These are phyloP conservation scores for Actinemys pallida DNA, from an alignment of 2,113 vertebrate species.

Conservation along the genomic window DNA sequence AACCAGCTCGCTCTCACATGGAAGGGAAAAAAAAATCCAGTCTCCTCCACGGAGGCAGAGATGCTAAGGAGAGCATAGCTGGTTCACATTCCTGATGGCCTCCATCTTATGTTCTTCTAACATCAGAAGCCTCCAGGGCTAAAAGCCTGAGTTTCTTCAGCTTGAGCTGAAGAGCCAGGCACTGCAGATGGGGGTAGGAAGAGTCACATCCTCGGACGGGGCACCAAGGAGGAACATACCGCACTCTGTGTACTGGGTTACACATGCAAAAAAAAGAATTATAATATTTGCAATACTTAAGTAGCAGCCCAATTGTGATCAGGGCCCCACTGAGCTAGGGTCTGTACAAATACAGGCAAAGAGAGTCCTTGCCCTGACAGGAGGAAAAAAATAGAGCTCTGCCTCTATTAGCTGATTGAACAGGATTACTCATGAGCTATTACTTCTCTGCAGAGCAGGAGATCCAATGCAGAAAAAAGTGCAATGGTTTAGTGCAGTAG, in stretches of 20 bases:
- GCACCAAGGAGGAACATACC: neutral
- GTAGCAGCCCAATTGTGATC: neutral
- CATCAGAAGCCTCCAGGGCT: neutral
- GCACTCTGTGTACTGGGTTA: neutral
- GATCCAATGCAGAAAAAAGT: slow-evolving; percentile 3
- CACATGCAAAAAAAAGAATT: accelerated
- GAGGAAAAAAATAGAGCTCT: neutral
- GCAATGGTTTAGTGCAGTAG: slow-evolving; percentile 28
- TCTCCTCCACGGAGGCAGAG: neutral
- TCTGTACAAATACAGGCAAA: neutral
- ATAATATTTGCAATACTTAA: neutral
- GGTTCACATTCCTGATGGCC: neutral
- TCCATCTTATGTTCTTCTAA: neutral
- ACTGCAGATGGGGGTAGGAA: neutral
- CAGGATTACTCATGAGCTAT: neutral
- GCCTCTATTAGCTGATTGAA: neutral
- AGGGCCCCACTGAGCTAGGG: neutral
- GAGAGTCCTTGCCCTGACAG: neutral
- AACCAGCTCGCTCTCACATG: neutral
- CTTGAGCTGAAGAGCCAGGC: neutral
- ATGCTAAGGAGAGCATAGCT: accelerated
- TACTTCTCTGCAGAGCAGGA: neutral
- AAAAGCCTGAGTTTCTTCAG: neutral
- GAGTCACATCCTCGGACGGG: neutral
- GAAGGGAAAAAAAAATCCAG: neutral